Conservation (phyloP, 64 coral and sea anemone genomes). For the Porites australiensis region DNA sequence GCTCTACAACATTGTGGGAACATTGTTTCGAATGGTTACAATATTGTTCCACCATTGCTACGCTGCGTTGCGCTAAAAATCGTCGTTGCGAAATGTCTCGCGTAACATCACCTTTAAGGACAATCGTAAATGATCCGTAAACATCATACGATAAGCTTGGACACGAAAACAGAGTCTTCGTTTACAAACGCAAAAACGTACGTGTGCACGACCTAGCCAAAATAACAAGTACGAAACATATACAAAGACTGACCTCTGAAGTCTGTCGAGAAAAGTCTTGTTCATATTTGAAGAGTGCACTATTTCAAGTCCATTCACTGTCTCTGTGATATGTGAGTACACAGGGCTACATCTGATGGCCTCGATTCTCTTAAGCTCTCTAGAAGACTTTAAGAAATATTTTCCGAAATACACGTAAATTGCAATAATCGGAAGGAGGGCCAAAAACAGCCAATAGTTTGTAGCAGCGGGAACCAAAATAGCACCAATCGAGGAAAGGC, state of each 20-base stretch:
- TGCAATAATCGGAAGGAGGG: slow-evolving; percentile 35
- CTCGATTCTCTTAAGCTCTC: slow-evolving; percentile 80
- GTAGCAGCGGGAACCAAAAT: slow-evolving; percentile 64
- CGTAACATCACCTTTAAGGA: too few species aligned
- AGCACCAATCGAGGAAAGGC: slow-evolving; percentile 24
- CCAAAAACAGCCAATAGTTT: slow-evolving; percentile 68
- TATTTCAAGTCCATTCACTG: slow-evolving; percentile 69
- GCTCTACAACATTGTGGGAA: too few species aligned
- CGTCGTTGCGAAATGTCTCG: too few species aligned
- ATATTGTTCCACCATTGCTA: too few species aligned
- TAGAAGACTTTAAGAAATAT: slow-evolving; percentile 59
- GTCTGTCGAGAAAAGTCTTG: slow-evolving; percentile 30
- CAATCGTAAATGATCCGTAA: too few species aligned
- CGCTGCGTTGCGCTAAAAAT: too few species aligned
- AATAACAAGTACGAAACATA: too few species aligned
- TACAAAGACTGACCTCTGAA: slow-evolving; percentile 45
- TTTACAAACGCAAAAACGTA: too few species aligned
- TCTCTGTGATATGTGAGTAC: slow-evolving; percentile 75
- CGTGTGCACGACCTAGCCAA: too few species aligned
- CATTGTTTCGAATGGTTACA: too few species aligned
- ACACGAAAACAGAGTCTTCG: too few species aligned
- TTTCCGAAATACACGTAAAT: slow-evolving; percentile 39
- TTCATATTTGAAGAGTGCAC: slow-evolving; percentile 64
- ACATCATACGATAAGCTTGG: too few species aligned
- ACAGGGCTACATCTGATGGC: slow-evolving; percentile 77